These are phyloP conservation scores for Ophiodon elongatus DNA, from an alignment of 2,113 vertebrate genomes.

Conservation along the genomic window DNA sequence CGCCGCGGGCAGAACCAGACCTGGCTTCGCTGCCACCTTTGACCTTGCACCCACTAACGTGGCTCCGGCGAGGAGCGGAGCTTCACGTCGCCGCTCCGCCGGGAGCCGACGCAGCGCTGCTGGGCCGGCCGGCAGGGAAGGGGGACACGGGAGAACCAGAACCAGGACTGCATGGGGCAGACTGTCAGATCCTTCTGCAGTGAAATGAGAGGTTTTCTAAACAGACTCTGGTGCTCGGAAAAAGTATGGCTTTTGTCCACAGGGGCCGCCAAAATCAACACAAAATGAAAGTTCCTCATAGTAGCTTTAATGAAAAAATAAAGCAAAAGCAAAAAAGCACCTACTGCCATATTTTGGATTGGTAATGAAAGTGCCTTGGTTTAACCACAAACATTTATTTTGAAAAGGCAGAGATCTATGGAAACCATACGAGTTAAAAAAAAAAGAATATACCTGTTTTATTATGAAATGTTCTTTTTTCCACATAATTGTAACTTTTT, in stretches of 20 bases:
- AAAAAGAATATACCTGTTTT: not conserved
- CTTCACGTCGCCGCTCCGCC: no score
- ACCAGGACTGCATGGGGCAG: not conserved
- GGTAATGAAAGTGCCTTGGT: constrained; percentile 41
- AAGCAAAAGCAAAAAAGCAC: not conserved
- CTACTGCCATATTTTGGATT: constrained; percentile 41
- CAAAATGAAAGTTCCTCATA: not conserved
- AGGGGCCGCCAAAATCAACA: not conserved
- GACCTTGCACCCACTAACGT: not conserved
- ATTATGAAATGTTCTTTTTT: not conserved
- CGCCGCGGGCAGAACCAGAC: no score
- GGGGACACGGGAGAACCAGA: not conserved
- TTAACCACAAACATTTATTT: constrained; percentile 3
- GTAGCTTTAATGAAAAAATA: not conserved
- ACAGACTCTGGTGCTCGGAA: not conserved
- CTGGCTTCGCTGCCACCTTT: not conserved
- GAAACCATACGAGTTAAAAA: not conserved
- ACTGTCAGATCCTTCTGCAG: not conserved
- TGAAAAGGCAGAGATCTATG: not conserved
- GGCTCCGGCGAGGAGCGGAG: not conserved
- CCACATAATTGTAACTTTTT: not conserved
- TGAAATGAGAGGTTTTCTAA: not conserved
- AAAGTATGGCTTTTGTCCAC: not conserved
- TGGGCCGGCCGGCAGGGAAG: not conserved
- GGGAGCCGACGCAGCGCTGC: not conserved